Conservation (phyloP, 1,140 invertebrate genomes). For the Nylanderia fulva region DNA sequence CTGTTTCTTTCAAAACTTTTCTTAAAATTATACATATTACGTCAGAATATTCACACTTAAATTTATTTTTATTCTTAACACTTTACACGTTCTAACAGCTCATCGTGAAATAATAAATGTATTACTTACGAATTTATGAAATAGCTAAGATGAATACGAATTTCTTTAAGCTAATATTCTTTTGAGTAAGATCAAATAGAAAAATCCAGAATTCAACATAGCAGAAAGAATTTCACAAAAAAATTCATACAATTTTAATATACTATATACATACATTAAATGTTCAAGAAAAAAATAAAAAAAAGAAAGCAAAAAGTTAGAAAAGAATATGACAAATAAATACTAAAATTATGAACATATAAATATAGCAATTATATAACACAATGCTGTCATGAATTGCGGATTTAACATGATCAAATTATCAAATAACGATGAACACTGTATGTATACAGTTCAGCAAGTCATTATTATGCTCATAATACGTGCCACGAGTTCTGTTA, state of each 20-base stretch:
- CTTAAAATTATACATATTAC: no score
- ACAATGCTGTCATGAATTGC: neutral
- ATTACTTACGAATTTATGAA: neutral
- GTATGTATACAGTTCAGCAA: neutral
- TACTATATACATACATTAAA: neutral
- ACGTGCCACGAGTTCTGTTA: neutral
- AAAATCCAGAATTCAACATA: neutral
- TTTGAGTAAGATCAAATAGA: neutral
- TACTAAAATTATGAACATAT: conserved; percentile 3
- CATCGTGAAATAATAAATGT: no score
- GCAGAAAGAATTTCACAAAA: neutral
- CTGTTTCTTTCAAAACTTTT: no score
- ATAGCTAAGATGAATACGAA: neutral
- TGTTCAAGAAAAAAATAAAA: neutral
- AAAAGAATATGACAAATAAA: neutral
- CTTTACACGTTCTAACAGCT: no score
- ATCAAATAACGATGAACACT: neutral
- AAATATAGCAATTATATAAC: neutral
- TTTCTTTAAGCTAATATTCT: no score
- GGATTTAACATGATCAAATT: neutral
- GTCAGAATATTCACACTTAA: no score
- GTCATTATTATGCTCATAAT: conserved; percentile 26
- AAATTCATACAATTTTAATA: neutral
- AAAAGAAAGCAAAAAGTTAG: neutral
- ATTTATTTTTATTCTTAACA: no score